Evolutionary conservation across 2,888 invertebrate genomes (phyloP), one percentile per base, ranked within the genome.

Genomic region (Brachypalpus laphriformis): DNA sequence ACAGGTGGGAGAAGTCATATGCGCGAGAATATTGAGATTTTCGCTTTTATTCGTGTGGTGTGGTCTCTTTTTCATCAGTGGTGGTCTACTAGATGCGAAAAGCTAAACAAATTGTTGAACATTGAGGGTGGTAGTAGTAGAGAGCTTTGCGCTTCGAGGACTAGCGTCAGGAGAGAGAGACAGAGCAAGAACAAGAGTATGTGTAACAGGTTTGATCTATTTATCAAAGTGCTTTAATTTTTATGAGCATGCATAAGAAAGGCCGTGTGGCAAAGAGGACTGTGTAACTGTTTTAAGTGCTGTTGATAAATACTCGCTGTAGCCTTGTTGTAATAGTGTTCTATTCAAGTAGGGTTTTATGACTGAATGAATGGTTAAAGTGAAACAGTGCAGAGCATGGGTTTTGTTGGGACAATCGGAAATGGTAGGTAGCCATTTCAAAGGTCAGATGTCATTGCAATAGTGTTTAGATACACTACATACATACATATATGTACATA

Each of bases 171-270:
- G 3, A 28, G 51, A 34, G 40, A n/a, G 37, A 37, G 20, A 40
- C 25, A 11, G 18, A 42, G n/a, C 14, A 11, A 14, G n/a, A 57
- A 66, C 11, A 18, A 54, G 51, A 72, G 57, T 34, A 34, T 34
- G 82, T 82, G 83, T 78, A 83, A 83, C 83, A 83, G 78, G 83
- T 83, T 78, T 83, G 83, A 70, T 83, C 68, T 57, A 78, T 65
- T 70, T 74, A 20, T 49, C 37, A 34, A 28, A 37, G 72, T 37
- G 31, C 66, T 59, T 59, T 28, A 40, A n/a, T 54, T 72, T 76
- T 59, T 57, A 82, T 63, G 54, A 63, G 61, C 47, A 54, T 59
- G 40, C 77, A 72, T 40, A 71, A 42, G 34, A 49, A 63, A 14
- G 28, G 70, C 57, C 51, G 45, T 51, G 28, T 28, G n/a, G 49